Percentiles rank a stretch among this genome's conserved stretches.
These are phyloP conservation scores for Sarcophaga peregrina DNA, from an alignment of 1,140 invertebrate species.

Conservation along the genomic window DNA sequence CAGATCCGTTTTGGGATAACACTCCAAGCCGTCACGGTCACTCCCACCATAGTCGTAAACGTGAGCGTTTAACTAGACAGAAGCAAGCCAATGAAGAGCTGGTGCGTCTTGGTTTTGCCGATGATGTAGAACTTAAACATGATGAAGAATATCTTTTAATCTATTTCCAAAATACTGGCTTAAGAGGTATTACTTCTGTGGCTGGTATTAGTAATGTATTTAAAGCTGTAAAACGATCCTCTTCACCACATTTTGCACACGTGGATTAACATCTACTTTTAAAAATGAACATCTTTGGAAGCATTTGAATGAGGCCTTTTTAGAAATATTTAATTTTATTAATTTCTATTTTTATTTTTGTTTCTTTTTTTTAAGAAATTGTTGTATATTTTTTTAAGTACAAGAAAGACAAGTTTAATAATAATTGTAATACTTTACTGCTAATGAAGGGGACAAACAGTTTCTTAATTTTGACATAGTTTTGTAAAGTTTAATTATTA, in stretches of 20 bases:
- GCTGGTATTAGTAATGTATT: conserved; percentile 58
- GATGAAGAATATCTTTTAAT: conserved; percentile 60
- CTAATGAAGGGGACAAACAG: background rate
- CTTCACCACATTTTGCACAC: conserved; percentile 15
- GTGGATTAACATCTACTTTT: conserved; percentile 22
- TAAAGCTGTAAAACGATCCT: conserved; percentile 47
- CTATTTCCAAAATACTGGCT: conserved; percentile 63
- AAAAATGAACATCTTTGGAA: background rate
- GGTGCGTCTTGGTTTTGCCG: conserved; percentile 62
- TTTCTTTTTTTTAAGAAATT: background rate
- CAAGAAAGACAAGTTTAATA: background rate
- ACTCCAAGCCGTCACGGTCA: conserved; percentile 44
- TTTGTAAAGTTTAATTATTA: conserved; percentile 9
- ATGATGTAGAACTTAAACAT: conserved; percentile 60
- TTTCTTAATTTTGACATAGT: background rate
- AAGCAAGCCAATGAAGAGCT: conserved; percentile 54
- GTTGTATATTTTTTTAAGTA: background rate
- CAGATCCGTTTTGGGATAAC: conserved; percentile 54
- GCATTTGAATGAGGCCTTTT: conserved; percentile 18
- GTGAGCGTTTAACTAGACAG: conserved; percentile 56
- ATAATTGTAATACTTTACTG: background rate
- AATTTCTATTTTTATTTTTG: background rate
- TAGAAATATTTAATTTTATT: background rate
- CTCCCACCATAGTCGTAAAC: conserved; percentile 56
- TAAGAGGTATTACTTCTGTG: conserved; percentile 59